Percentiles rank a stretch among this genome's conserved stretches.
Conservation (phyloP, 2,113 vertebrate genomes). For the Rafetus swinhoei region DNA sequence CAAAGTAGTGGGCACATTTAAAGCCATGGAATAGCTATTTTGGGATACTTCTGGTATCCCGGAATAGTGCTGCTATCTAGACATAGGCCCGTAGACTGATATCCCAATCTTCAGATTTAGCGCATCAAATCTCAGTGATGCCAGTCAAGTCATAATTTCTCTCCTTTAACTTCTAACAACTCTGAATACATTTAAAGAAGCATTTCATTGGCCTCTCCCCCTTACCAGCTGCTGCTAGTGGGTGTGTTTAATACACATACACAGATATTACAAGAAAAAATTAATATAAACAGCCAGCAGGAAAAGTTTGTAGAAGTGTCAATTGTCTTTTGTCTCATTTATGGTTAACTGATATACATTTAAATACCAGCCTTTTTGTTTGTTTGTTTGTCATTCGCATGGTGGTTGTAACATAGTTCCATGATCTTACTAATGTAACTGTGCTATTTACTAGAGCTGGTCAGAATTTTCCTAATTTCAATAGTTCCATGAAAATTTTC, state of each 20-base stretch:
- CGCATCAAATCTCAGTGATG: background rate
- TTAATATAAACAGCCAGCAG: conserved; percentile 52
- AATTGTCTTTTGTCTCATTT: conserved; percentile 5
- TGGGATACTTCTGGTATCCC: too few relatives aligned
- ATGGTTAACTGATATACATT: conserved; percentile 38
- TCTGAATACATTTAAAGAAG: conserved; percentile 53
- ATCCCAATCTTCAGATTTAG: background rate
- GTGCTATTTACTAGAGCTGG: background rate
- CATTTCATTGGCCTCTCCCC: conserved; percentile 60
- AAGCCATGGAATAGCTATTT: too few relatives aligned
- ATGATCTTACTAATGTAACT: background rate
- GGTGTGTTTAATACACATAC: conserved; percentile 30
- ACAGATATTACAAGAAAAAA: conserved; percentile 17
- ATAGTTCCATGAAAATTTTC: background rate
- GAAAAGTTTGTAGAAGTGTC: conserved; percentile 52
- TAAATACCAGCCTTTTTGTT: background rate
- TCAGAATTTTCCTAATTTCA: background rate
- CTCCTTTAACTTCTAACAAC: conserved; percentile 42
- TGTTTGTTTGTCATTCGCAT: background rate
- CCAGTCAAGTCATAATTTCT: background rate
- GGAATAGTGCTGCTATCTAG: too few relatives aligned
- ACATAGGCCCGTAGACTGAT: background rate
- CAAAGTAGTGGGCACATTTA: too few relatives aligned
- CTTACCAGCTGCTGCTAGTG: conserved; percentile 40
- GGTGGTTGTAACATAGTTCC: background rate